Conservation (phyloP, 2,888 invertebrate genomes). For the Bugulina stolonifera region DNA sequence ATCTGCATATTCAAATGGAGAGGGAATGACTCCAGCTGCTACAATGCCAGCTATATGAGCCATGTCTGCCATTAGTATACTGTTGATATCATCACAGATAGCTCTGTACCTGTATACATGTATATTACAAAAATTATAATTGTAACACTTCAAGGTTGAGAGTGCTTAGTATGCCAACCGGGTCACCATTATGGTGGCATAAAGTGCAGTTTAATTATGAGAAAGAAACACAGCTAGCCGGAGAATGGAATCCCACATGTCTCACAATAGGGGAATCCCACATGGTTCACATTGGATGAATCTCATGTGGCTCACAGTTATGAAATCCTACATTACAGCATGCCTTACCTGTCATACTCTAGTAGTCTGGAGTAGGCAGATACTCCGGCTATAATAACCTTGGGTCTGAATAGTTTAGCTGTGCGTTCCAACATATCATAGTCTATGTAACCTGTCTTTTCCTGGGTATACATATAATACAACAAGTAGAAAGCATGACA, state of each 20-base stretch:
- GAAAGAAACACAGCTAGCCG: too few species aligned
- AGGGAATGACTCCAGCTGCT: constrained; percentile 80
- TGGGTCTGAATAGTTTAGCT: constrained; percentile 82
- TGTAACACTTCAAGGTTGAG: too few species aligned
- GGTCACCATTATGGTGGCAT: too few species aligned
- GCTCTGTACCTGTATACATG: constrained; percentile 30
- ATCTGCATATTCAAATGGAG: constrained; percentile 84
- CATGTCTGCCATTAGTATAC: constrained; percentile 50
- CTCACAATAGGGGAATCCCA: too few species aligned
- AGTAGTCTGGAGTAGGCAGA: constrained; percentile 81
- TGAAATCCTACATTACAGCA: too few species aligned
- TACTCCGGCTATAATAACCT: constrained; percentile 79
- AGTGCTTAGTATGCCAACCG: too few species aligned
- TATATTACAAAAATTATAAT: too few species aligned
- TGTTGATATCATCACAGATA: constrained; percentile 49
- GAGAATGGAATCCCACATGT: too few species aligned
- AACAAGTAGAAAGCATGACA: too few species aligned
- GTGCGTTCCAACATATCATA: constrained; percentile 78
- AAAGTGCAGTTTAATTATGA: too few species aligned
- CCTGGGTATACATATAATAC: constrained; percentile 57
- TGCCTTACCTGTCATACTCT: constrained; percentile 64
- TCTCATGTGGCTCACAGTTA: too few species aligned
- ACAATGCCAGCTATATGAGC: constrained; percentile 58
- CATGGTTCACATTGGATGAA: too few species aligned
- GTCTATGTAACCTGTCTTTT: constrained; percentile 79